A percentile compares a stretch with the other conserved stretches of the same genome.
Evolutionary conservation across 2,888 invertebrate genomes (phyloP).

Genomic region (Synergus gifuensis): DNA sequence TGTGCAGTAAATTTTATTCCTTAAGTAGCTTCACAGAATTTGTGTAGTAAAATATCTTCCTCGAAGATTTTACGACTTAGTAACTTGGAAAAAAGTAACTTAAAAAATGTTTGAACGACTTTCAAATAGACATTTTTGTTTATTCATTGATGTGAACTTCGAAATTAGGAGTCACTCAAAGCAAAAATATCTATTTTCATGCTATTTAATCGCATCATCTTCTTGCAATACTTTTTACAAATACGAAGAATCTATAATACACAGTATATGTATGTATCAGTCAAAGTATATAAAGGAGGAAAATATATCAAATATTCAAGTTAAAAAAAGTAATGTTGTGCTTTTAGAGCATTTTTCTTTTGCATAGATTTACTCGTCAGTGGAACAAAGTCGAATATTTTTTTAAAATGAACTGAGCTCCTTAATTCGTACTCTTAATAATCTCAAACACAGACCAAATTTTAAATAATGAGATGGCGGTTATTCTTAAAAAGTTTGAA

Average conservation of each 20-base stretch:
- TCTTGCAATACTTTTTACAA: not conserved
- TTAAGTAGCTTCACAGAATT: constrained; percentile 26
- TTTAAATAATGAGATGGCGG: not conserved
- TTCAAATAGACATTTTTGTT: not conserved
- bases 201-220: not conserved
- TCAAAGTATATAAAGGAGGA: not conserved
- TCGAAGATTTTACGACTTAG: not conserved
- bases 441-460: not conserved
- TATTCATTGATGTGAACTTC: not conserved
- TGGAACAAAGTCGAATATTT: not conserved
- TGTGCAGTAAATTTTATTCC: constrained; percentile 24
- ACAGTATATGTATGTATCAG: not conserved
- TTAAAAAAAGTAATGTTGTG: not conserved
- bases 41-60: constrained; percentile 31
- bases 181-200: not conserved
- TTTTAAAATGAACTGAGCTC: not conserved
- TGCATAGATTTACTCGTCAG: not conserved
- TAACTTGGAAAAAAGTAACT: not conserved
- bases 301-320: constrained; percentile 11
- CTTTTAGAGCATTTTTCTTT: not conserved
- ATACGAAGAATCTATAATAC: not conserved
- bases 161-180: not conserved
- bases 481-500: not conserved
- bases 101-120: not conserved
- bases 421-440: not conserved